Percentiles rank a stretch among this genome's conserved stretches.
These are phyloP conservation scores for Limnephilus lunatus DNA, from an alignment of 2,888 invertebrate genomes.

Conservation along the genomic window DNA sequence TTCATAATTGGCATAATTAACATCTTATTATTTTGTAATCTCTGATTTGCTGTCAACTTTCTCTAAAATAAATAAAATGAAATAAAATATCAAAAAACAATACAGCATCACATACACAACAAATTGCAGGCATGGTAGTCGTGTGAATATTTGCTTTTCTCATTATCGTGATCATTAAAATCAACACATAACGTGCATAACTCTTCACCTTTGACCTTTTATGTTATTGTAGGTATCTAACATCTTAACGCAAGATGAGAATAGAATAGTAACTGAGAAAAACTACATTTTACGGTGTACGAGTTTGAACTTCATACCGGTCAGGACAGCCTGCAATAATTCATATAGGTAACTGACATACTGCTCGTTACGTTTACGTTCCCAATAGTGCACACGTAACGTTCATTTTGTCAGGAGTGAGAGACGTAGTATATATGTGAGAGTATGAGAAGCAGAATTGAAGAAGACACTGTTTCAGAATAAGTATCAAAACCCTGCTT, in stretches of 20 bases:
- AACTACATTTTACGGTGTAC: constrained; percentile 1
- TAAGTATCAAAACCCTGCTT: background rate
- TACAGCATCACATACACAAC: background rate
- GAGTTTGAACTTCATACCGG: background rate
- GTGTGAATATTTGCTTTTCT: background rate
- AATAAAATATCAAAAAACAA: too few relatives aligned
- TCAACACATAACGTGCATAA: background rate
- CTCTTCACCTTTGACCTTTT: background rate
- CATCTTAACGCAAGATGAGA: background rate
- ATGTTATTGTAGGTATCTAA: background rate
- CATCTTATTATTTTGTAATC: too few relatives aligned
- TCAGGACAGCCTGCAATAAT: background rate
- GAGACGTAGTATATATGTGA: background rate
- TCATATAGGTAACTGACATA: background rate
- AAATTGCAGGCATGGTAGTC: background rate
- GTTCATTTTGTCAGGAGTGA: background rate
- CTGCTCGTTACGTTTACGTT: constrained; percentile 5
- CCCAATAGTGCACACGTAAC: constrained; percentile 33
- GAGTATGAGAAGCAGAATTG: background rate
- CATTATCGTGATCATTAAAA: background rate
- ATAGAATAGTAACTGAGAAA: background rate
- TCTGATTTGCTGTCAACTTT: too few relatives aligned
- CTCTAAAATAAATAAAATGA: too few relatives aligned
- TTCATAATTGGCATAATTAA: too few relatives aligned
- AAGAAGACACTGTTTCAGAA: constrained; percentile 31